Percentiles rank a stretch among this genome's conserved stretches.
Evolutionary conservation across 2,797 vertebrate genomes (phyloP).

Genomic region (Sebastes vulpes): DNA sequence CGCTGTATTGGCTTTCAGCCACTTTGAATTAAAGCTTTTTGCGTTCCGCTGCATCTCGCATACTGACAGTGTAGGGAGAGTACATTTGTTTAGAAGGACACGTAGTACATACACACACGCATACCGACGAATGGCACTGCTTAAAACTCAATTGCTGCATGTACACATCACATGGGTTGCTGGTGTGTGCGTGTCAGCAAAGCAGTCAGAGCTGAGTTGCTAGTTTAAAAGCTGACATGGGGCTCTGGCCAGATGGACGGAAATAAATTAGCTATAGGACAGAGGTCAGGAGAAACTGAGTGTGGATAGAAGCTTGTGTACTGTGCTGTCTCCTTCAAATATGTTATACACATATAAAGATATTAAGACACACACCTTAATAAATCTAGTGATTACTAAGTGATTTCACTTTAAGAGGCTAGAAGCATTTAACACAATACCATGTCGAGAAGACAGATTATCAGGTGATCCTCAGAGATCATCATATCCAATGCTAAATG

Average conservation of each 20-base stretch:
- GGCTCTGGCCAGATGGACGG: conserved; percentile 33
- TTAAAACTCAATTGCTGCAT: conserved; percentile 17
- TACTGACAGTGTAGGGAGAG: not conserved
- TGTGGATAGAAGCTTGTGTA: not conserved
- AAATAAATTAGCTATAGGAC: conserved; percentile 35
- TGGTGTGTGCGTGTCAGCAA: conserved; percentile 33
- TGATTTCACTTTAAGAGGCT: not conserved
- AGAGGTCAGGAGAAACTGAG: conserved; percentile 35
- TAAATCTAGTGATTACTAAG: not conserved
- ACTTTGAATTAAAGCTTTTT: conserved; percentile 26
- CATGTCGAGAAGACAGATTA: not conserved
- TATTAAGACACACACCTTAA: not conserved
- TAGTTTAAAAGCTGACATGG: conserved; percentile 57
- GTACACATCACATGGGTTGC: conserved; percentile 2
- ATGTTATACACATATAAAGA: not conserved
- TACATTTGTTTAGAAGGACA: conserved; percentile 6
- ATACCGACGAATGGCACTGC: conserved; percentile 9
- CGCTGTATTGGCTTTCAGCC: conserved; percentile 32
- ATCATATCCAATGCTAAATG: not conserved
- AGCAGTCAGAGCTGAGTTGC: conserved; percentile 45
- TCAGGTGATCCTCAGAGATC: not conserved
- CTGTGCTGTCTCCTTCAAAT: not conserved
- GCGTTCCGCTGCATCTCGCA: not conserved
- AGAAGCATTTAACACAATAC: not conserved
- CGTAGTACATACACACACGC: not conserved